Conservation (phyloP, 2,113 vertebrate genomes). For the Synchiropus splendidus region DNA sequence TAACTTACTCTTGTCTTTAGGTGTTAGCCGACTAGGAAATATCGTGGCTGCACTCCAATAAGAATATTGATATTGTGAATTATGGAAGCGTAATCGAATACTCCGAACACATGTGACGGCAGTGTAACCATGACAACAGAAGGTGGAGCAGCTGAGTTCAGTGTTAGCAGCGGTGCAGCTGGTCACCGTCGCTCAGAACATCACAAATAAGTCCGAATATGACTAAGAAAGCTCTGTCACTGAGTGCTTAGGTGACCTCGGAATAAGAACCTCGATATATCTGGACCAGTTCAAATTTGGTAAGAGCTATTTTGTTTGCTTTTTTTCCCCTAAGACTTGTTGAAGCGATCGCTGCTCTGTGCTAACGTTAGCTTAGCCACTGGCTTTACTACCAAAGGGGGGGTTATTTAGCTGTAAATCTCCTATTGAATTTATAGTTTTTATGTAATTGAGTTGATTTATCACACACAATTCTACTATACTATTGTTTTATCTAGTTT, state of each 20-base stretch:
- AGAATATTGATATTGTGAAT: no score
- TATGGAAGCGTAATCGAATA: no score
- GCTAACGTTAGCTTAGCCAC: conserved; percentile 37
- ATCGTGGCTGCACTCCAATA: no score
- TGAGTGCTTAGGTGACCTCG: no score
- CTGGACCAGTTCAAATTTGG: neutral
- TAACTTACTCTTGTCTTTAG: no score
- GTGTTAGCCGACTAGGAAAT: no score
- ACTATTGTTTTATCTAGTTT: no score
- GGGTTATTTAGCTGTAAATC: conserved; percentile 4
- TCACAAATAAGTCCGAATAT: conserved; percentile 6
- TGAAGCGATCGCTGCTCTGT: conserved; percentile 5
- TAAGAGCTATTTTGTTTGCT: conserved; percentile 8
- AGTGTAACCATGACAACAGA: neutral
- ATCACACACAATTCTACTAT: no score
- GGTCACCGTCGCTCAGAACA: conserved; percentile 5
- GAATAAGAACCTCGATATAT: no score
- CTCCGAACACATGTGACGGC: conserved; percentile 3
- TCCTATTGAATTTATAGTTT: no score
- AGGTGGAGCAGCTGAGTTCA: conserved; percentile 14
- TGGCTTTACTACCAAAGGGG: conserved; percentile 5
- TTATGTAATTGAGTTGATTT: no score
- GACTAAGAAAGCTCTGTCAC: conserved; percentile 5
- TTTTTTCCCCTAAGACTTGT: neutral
- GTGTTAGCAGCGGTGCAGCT: conserved; percentile 1